Conservation (phyloP, 2,888 invertebrate genomes). For the Sinotaia quadrata region DNA sequence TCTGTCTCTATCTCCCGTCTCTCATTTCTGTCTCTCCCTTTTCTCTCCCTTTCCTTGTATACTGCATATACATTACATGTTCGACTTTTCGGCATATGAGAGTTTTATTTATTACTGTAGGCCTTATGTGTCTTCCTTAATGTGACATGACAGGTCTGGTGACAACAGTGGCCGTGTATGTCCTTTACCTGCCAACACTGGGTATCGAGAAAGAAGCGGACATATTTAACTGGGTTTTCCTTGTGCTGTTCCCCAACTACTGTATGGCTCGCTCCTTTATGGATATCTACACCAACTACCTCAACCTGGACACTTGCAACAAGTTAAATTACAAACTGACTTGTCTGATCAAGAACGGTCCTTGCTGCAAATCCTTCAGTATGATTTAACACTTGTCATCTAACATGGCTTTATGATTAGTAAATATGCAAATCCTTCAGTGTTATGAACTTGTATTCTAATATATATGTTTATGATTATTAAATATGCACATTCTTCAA, state of each 20-base stretch:
- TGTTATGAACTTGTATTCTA: slow-evolving; percentile 9
- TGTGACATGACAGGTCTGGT: slow-evolving; percentile 84
- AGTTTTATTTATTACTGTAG: too few species aligned
- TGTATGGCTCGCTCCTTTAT: slow-evolving; percentile 74
- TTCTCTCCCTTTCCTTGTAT: too few species aligned
- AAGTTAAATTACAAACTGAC: slow-evolving; percentile 51
- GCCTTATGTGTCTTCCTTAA: too few species aligned
- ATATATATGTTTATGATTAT: slow-evolving; percentile 26
- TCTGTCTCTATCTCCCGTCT: too few species aligned
- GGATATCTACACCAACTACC: slow-evolving; percentile 71
- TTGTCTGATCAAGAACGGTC: neutral
- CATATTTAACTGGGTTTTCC: slow-evolving; percentile 79
- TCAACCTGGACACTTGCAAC: slow-evolving; percentile 18
- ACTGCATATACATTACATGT: too few species aligned
- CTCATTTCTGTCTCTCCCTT: too few species aligned
- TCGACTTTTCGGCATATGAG: too few species aligned
- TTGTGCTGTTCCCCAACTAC: slow-evolving; percentile 81
- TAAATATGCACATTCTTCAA: too few species aligned
- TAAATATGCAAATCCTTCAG: neutral
- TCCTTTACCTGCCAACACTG: slow-evolving; percentile 78
- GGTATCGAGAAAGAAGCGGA: slow-evolving; percentile 76
- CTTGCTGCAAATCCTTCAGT: slow-evolving; percentile 18
- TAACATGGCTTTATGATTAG: too few species aligned
- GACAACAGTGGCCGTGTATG: slow-evolving; percentile 80
- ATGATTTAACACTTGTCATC: neutral